Evolutionary conservation across 2,113 vertebrate species (phyloP).

Genomic region (Cephalophus harveyi): DNA sequence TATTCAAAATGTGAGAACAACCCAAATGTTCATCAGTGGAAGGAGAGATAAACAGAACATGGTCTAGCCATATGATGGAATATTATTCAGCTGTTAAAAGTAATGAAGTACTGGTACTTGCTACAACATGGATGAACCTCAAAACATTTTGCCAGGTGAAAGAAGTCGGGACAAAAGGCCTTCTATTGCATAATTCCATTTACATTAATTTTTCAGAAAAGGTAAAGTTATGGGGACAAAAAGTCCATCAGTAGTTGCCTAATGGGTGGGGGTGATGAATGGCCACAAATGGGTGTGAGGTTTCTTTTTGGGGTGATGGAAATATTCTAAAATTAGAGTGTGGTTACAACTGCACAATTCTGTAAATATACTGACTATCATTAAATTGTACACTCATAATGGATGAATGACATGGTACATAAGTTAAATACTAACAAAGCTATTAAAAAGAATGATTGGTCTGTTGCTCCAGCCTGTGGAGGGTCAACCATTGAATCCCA

Average conservation of each 20-base stretch:
- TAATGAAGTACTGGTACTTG: neutral
- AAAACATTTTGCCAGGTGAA: neutral
- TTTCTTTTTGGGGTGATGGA: neutral
- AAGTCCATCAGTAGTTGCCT: neutral
- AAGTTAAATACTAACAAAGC: neutral
- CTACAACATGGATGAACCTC: neutral
- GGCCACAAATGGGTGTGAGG: too few species aligned
- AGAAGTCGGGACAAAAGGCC: neutral
- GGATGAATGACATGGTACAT: neutral
- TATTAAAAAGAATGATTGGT: neutral
- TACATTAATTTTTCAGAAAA: neutral
- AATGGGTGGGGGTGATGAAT: neutral
- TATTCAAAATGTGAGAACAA: neutral
- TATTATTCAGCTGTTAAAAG: neutral
- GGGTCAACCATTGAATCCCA: neutral
- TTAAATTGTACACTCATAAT: neutral
- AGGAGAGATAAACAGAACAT: neutral
- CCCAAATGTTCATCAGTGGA: neutral
- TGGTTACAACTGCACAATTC: neutral
- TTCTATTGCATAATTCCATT: neutral
- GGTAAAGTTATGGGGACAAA: neutral
- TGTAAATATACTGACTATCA: neutral
- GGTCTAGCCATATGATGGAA: rapidly evolving
- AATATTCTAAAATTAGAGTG: neutral
- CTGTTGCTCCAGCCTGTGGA: neutral